phyloP scores from a whole-genome alignment of 1,140 invertebrate species.

The Drosophila sechellia region DNA sequence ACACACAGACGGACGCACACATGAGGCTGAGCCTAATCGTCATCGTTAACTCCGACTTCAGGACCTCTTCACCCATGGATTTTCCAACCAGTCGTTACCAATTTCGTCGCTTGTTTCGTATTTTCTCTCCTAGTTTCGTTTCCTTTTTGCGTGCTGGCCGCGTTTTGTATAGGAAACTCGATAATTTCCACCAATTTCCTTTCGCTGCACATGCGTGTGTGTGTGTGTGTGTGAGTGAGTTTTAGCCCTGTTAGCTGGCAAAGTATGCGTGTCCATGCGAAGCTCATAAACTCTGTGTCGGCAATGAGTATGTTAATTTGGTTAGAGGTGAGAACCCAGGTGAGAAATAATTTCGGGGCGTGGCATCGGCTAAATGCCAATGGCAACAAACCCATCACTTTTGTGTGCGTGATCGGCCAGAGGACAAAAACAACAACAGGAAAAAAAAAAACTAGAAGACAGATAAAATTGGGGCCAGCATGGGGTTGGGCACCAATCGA shows the following conservation, averaged over 20 bases:
- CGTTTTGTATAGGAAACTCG: constrained; percentile 82
- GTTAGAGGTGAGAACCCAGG: constrained; percentile 51
- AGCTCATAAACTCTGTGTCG: constrained; percentile 65
- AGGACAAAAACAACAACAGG: not conserved
- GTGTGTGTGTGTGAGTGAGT: constrained; percentile 10
- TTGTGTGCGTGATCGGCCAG: constrained; percentile 28
- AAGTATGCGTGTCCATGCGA: constrained; percentile 28
- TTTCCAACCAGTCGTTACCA: constrained; percentile 21
- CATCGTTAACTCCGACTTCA: constrained; percentile 54
- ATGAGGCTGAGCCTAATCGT: constrained; percentile 44
- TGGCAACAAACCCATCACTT: not conserved
- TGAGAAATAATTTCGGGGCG: constrained; percentile 52
- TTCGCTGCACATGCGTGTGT: constrained; percentile 25
- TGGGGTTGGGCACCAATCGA: not conserved
- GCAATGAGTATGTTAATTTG: constrained; percentile 69
- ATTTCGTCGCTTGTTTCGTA: constrained; percentile 41
- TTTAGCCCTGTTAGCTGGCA: constrained; percentile 1
- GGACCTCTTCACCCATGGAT: constrained; percentile 7
- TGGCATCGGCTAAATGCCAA: constrained; percentile 39
- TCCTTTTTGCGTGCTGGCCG: constrained; percentile 68
- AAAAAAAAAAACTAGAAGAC: constrained; percentile 4
- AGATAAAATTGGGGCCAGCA: not conserved
- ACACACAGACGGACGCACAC: constrained; percentile 12
- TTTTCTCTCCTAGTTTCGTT: constrained; percentile 34
- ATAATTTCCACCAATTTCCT: constrained; percentile 83